Evolutionary conservation across 2,888 invertebrate genomes (phyloP), one percentile per base, ranked within the genome.

Genomic region (Drosophila subquinaria): DNA sequence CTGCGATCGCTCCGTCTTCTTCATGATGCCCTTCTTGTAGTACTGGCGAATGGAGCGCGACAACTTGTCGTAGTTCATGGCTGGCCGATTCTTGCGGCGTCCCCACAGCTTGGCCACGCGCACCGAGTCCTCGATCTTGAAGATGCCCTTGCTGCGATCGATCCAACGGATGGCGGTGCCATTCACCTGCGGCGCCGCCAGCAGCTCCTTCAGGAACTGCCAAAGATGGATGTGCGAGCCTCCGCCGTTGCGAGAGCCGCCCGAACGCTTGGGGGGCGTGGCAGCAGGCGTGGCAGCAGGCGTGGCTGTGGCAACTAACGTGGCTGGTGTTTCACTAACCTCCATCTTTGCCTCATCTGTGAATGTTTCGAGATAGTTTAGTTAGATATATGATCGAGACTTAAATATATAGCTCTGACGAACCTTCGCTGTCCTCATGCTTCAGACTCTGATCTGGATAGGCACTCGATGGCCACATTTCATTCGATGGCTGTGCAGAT

Each of bases 51-150:
- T 98, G 83, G 98, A 99, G 64, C 99, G 95, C 77, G 98, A 98
- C 53, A 99, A 94, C 93, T 99, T 99, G 94, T 99, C 99, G 94
- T 99, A 99, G 94, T 99, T 99, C 99, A 99, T 99, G 33, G 98
- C 98, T 0, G 99, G 98, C 10, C 99, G 95, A 94, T 99, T 99
- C 94, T 99, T 99, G 79, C 99, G 95, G 90, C 97, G 96, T 72
- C 99, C 99, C 99, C 99, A 99, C 61, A 98, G 95, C 83, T 97
- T 95, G n/a, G 99, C 99, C 59, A 99, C 98, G 82, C 97, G 95
- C 33, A 98, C 97, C 11, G 98, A 98, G 93, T 99, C 99, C 93
- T 99, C 99, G 92, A 99, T 99, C 94, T 99, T 99, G 94, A 99
- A 99, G 47, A 99, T 97, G 67, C 98, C 99, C 93, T 96, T 97